Conservation (phyloP, 1,140 invertebrate species). For the Tetragonula clypearis region DNA sequence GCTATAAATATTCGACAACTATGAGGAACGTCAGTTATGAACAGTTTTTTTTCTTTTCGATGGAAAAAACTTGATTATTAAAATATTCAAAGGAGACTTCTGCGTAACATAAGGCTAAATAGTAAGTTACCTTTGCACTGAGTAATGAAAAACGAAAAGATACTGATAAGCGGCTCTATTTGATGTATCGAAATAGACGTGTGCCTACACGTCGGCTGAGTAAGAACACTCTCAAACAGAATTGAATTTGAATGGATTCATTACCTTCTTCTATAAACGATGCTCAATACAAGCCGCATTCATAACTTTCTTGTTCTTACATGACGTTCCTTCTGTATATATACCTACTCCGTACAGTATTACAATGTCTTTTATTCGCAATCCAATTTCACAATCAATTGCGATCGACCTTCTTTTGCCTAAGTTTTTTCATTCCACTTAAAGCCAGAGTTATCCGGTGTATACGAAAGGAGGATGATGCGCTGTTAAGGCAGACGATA, state of each 20-base stretch:
- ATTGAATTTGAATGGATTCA: slow-evolving; percentile 64
- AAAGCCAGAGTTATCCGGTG: not conserved
- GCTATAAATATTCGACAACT: not conserved
- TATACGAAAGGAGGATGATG: too few species aligned
- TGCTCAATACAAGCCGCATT: not conserved
- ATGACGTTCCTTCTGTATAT: not conserved
- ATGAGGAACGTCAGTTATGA: not conserved
- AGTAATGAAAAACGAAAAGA: not conserved
- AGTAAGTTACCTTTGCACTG: not conserved
- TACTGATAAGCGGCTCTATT: not conserved
- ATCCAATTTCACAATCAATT: slow-evolving; percentile 56
- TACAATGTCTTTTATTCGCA: slow-evolving; percentile 44
- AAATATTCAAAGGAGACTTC: too few species aligned
- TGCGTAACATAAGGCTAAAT: not conserved
- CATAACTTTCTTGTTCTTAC: slow-evolving; percentile 22
- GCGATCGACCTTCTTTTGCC: slow-evolving; percentile 46
- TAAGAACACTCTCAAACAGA: slow-evolving; percentile 28
- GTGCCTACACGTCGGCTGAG: not conserved
- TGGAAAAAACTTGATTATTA: too few species aligned
- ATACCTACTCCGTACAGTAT: not conserved
- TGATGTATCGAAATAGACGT: not conserved
- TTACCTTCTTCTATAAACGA: slow-evolving; percentile 53
- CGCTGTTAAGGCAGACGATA: too few species aligned
- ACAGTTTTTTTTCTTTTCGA: not conserved
- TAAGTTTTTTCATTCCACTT: slow-evolving; percentile 23